Conservation (phyloP, 2,113 vertebrate species). For the Suncus etruscus region DNA sequence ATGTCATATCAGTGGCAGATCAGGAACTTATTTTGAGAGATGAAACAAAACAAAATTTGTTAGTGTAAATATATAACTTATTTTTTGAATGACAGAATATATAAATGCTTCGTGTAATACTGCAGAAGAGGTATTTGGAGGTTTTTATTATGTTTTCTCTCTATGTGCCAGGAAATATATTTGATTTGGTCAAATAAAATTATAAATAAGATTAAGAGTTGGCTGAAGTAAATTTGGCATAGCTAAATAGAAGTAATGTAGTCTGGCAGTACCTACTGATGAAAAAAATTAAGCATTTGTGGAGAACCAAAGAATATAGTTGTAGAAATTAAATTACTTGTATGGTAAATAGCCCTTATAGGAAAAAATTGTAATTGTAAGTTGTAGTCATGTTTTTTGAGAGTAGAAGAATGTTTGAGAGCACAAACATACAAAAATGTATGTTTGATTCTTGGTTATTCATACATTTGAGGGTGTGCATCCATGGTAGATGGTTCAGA, state of each 20-base stretch:
- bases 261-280: slow-evolving; percentile 51
- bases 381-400: slow-evolving; percentile 62
- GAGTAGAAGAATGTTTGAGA: not conserved
- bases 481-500: slow-evolving; percentile 9
- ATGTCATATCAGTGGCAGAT: slow-evolving; percentile 35
- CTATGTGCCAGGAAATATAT: slow-evolving; percentile 45
- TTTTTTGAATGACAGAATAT: slow-evolving; percentile 40
- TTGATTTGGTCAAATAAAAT: slow-evolving; percentile 66
- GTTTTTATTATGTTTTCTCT: slow-evolving; percentile 61
- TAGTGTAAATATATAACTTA: slow-evolving; percentile 46
- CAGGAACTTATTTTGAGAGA: slow-evolving; percentile 54
- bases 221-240: slow-evolving; percentile 64
- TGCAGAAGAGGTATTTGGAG: slow-evolving; percentile 67
- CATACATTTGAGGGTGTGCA: not conserved
- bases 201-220: slow-evolving; percentile 66
- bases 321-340: slow-evolving; percentile 72
- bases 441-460: slow-evolving; percentile 67
- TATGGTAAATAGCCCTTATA: slow-evolving; percentile 64
- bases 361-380: slow-evolving; percentile 69
- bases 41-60: slow-evolving; percentile 24
- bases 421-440: not conserved
- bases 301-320: slow-evolving; percentile 66
- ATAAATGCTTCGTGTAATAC: slow-evolving; percentile 32
- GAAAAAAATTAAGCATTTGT: slow-evolving; percentile 56
- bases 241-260: slow-evolving; percentile 66